Conservation (phyloP, 2,888 invertebrate genomes). For the Callyntrura sp. region DNA sequence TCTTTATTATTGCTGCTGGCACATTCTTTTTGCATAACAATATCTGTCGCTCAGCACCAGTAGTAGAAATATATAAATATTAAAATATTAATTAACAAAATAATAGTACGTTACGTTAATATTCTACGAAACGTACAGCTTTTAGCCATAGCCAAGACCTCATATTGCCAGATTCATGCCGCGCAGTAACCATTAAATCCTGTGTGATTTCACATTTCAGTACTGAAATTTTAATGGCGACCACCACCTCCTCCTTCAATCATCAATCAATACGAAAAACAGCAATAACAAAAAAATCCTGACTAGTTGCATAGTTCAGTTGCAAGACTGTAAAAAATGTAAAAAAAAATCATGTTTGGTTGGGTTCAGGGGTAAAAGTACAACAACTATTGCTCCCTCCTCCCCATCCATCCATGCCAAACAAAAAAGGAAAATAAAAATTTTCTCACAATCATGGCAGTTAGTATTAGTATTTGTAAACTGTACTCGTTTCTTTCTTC, state of each 20-base stretch:
- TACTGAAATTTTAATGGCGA: background rate
- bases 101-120: too few relatives aligned
- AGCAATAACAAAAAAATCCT: background rate
- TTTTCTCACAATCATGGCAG: background rate
- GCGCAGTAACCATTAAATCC: background rate
- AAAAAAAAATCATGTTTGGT: constrained; percentile 2
- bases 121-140: too few relatives aligned
- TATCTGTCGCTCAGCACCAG: too few relatives aligned
- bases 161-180: background rate
- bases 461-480: background rate
- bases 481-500: constrained; percentile 41
- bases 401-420: background rate
- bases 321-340: constrained; percentile 23
- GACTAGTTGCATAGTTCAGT: background rate
- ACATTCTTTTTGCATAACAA: too few relatives aligned
- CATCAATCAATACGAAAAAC: background rate
- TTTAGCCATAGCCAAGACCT: too few relatives aligned
- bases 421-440: constrained; percentile 30
- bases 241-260: background rate
- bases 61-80: too few relatives aligned
- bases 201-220: background rate
- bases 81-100: too few relatives aligned
- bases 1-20: too few relatives aligned
- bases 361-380: constrained; percentile 63
- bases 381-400: constrained; percentile 2